Conservation (phyloP, 2,797 vertebrate genomes). For the Neosilurus mollespiculum region DNA sequence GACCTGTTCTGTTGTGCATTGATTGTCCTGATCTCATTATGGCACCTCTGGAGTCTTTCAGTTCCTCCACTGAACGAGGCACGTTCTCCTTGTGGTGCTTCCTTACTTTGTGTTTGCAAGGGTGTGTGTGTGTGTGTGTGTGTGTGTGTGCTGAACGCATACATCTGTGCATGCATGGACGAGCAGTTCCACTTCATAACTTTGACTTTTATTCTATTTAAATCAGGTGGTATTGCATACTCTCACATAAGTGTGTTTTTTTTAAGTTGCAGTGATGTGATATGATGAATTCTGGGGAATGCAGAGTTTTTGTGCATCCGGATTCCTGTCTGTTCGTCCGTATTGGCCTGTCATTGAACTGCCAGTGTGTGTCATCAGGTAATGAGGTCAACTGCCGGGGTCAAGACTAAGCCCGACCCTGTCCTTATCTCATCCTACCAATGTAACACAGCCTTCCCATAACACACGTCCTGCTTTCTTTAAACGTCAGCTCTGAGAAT, state of each 20-base stretch:
- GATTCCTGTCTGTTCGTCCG: neutral
- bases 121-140: neutral
- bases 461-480: neutral
- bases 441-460: neutral
- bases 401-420: neutral
- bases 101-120: neutral
- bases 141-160: too few species aligned
- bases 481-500: neutral
- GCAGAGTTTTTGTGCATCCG: neutral
- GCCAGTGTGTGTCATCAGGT: neutral
- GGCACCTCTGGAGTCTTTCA: conserved; percentile 8
- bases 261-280: neutral
- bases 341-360: neutral
- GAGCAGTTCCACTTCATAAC: neutral
- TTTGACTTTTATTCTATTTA: neutral
- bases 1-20: conserved; percentile 8
- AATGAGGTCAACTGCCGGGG: neutral
- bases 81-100: neutral
- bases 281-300: neutral
- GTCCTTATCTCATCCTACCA: conserved; percentile 4
- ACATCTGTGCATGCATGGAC: neutral
- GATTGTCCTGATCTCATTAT: conserved; percentile 13
- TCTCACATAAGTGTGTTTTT: neutral
- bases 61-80: neutral
- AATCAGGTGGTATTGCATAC: neutral